Conservation (phyloP, 2,888 invertebrate species). For the Mesorhabditis spiculigera region DNA sequence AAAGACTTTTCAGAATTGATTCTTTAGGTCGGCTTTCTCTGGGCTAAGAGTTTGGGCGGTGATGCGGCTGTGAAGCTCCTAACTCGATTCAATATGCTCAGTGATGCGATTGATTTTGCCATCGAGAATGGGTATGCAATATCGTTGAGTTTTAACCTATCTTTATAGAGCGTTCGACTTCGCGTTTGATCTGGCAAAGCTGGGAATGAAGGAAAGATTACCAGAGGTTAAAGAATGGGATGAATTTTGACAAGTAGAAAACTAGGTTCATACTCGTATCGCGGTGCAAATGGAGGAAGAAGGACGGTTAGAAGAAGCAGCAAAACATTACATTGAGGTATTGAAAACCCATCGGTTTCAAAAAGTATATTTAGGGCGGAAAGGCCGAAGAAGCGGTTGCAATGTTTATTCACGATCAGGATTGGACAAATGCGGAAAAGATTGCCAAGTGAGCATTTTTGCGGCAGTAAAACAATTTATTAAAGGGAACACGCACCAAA, state of each 20-base stretch:
- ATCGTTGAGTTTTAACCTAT: background rate
- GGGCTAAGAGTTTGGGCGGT: conserved; percentile 87
- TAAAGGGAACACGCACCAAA: conserved; percentile 74
- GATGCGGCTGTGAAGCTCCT: conserved; percentile 87
- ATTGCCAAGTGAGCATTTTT: conserved; percentile 69
- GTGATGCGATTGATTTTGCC: conserved; percentile 83
- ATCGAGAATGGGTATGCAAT: conserved; percentile 73
- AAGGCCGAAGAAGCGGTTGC: conserved; percentile 74
- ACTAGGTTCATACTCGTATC: conserved; percentile 72
- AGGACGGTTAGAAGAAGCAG: conserved; percentile 79
- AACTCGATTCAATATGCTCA: conserved; percentile 79
- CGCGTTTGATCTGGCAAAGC: conserved; percentile 77
- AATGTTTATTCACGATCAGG: conserved; percentile 79
- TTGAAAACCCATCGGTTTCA: no score
- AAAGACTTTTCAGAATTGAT: conserved; percentile 5
- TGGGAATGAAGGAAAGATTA: conserved; percentile 69
- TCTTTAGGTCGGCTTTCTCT: conserved; percentile 74
- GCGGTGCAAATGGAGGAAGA: conserved; percentile 89
- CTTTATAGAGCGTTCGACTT: conserved; percentile 75
- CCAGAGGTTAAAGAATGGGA: conserved; percentile 68
- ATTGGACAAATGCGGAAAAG: conserved; percentile 82
- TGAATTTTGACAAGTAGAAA: background rate
- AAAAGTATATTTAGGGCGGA: conserved; percentile 11
- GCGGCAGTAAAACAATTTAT: background rate
- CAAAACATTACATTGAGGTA: conserved; percentile 77